A percentile compares a stretch with the other conserved stretches of the same genome.
Evolutionary conservation across 2,797 vertebrate species (phyloP).

Genomic region (Paedocypris micromegethes): DNA sequence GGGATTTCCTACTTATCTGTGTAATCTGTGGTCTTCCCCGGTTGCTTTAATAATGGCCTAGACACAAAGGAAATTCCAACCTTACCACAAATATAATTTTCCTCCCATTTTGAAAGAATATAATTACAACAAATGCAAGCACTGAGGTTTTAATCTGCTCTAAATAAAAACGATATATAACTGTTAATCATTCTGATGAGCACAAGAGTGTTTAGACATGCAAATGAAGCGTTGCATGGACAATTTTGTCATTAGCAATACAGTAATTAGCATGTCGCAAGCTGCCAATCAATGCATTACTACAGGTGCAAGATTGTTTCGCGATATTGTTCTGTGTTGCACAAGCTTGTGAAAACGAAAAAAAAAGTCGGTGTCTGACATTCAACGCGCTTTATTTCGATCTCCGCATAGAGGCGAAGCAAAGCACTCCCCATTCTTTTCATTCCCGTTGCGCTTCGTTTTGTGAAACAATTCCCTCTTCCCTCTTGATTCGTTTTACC

Average conservation of each 20-base stretch:
- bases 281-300: conserved; percentile 56
- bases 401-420: background rate
- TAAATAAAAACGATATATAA: conserved; percentile 2
- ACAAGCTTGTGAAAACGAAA: background rate
- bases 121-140: too few species aligned
- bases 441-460: conserved; percentile 1
- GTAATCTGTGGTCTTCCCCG: background rate
- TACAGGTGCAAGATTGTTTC: conserved; percentile 45
- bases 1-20: conserved; percentile 8
- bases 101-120: too few species aligned
- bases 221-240: conserved; percentile 39
- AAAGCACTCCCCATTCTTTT: background rate
- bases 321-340: background rate
- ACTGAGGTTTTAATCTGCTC: too few species aligned
- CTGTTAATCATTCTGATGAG: conserved; percentile 42
- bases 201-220: conserved; percentile 41
- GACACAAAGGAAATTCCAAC: too few species aligned
- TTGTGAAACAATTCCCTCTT: conserved; percentile 23
- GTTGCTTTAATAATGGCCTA: background rate
- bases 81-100: too few species aligned
- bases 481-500: conserved; percentile 38
- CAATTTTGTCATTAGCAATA: conserved; percentile 47
- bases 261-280: conserved; percentile 49
- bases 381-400: background rate
- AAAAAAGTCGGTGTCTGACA: background rate